Conservation (phyloP, 2,888 invertebrate species). For the Zaprionus obscuricornis region DNA sequence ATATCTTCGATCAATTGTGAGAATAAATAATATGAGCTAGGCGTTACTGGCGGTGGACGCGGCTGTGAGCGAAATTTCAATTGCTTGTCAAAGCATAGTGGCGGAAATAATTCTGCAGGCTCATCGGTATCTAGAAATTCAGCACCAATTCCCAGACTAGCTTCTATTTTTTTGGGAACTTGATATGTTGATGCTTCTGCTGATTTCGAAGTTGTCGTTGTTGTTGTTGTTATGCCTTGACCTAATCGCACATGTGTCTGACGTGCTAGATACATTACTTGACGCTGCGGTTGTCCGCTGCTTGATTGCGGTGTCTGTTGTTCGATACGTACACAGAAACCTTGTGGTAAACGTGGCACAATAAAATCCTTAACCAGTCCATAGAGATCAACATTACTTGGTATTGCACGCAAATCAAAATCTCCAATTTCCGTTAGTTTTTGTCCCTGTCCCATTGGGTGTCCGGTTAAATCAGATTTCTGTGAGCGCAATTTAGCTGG, state of each 20-base stretch:
- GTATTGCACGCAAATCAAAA: constrained; percentile 81
- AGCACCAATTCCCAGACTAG: constrained; percentile 68
- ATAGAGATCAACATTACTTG: constrained; percentile 80
- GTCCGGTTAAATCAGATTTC: constrained; percentile 45
- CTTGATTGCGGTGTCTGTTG: constrained; percentile 49
- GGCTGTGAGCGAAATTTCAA: constrained; percentile 69
- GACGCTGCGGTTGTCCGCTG: constrained; percentile 27
- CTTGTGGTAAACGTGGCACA: constrained; percentile 82
- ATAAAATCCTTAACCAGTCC: constrained; percentile 81
- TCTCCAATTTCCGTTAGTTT: constrained; percentile 73
- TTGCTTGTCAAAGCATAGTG: constrained; percentile 73
- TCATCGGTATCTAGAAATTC: constrained; percentile 76
- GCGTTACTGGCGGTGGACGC: constrained; percentile 11
- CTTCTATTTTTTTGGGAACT: neutral
- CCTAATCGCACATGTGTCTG: constrained; percentile 57
- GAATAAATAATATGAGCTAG: constrained; percentile 69
- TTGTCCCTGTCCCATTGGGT: constrained; percentile 23
- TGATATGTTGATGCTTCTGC: neutral
- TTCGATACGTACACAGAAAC: constrained; percentile 79
- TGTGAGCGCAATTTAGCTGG: constrained; percentile 68
- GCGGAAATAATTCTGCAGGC: constrained; percentile 79
- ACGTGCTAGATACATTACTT: constrained; percentile 73
- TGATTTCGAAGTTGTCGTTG: no score
- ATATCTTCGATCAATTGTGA: constrained; percentile 82
- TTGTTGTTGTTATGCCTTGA: no score